Conservation (phyloP, 2,797 vertebrate genomes). For the Pithecia hirsuta region DNA sequence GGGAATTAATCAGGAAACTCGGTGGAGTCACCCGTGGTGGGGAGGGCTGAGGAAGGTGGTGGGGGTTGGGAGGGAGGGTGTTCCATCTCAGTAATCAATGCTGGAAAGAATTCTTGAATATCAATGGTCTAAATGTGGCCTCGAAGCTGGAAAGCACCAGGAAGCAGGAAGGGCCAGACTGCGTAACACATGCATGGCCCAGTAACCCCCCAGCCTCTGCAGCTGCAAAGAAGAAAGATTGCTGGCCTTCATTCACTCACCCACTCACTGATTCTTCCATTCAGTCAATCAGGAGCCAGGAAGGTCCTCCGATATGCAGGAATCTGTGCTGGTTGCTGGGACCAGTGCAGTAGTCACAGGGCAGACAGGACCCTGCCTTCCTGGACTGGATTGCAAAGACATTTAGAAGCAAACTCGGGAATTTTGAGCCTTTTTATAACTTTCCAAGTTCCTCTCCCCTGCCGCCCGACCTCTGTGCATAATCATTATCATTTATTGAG, state of each 20-base stretch:
- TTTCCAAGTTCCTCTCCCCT: background rate
- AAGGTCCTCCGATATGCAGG: background rate
- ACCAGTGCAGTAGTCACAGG: accelerated
- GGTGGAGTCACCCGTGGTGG: background rate
- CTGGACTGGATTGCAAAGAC: background rate
- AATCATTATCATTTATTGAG: no score
- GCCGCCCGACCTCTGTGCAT: background rate
- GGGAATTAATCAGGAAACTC: conserved; percentile 69
- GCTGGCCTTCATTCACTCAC: background rate
- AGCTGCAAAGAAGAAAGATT: background rate
- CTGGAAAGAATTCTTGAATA: conserved; percentile 16
- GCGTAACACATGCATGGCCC: no score
- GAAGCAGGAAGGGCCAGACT: no score
- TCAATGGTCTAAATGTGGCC: background rate
- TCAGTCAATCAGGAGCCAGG: accelerated
- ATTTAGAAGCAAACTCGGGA: background rate
- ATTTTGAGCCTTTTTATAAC: background rate
- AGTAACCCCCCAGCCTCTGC: background rate
- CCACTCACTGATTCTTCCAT: background rate
- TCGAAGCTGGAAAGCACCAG: background rate
- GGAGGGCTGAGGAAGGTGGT: background rate
- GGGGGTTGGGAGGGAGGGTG: background rate
- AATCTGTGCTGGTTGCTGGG: background rate
- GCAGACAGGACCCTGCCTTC: background rate
- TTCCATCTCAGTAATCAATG: background rate